Percentiles rank a stretch among this genome's conserved stretches.
Evolutionary conservation across 2,797 vertebrate genomes (phyloP).

Genomic region (Danio kyathit): DNA sequence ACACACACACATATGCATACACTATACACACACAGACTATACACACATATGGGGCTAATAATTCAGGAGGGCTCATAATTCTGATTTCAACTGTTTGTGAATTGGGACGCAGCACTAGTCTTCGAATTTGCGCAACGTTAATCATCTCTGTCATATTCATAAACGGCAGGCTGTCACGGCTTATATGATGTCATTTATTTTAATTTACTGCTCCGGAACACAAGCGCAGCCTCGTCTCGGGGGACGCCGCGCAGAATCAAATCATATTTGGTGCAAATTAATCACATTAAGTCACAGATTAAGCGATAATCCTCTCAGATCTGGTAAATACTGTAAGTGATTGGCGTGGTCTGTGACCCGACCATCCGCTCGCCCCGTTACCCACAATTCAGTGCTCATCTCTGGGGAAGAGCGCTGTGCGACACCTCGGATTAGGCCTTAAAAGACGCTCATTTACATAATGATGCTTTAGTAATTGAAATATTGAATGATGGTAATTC

Average conservation of each 20-base stretch:
- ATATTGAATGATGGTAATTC: constrained; percentile 28
- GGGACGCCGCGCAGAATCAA: constrained; percentile 12
- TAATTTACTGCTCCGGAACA: constrained; percentile 9
- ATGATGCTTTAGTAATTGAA: constrained; percentile 63
- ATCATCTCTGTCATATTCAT: constrained; percentile 42
- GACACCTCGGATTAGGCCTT: constrained; percentile 76
- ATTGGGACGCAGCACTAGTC: not conserved
- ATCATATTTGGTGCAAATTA: constrained; percentile 62
- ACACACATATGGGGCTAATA: no score
- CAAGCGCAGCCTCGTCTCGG: constrained; percentile 14
- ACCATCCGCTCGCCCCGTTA: constrained; percentile 47
- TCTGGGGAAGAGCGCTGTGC: constrained; percentile 67
- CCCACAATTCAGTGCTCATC: constrained; percentile 57
- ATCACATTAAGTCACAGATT: constrained; percentile 73
- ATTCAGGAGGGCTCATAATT: no score
- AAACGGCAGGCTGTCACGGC: constrained; percentile 43
- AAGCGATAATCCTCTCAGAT: constrained; percentile 69
- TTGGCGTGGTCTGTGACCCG: constrained; percentile 69
- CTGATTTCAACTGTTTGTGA: not conserved
- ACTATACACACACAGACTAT: no score
- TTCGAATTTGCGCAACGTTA: not conserved
- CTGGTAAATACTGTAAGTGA: constrained; percentile 75
- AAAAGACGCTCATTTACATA: constrained; percentile 67
- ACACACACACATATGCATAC: no score
- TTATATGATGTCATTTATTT: constrained; percentile 44